phyloP scores from a whole-genome alignment of 2,797 vertebrate species.

The Spinus olivaceus region DNA sequence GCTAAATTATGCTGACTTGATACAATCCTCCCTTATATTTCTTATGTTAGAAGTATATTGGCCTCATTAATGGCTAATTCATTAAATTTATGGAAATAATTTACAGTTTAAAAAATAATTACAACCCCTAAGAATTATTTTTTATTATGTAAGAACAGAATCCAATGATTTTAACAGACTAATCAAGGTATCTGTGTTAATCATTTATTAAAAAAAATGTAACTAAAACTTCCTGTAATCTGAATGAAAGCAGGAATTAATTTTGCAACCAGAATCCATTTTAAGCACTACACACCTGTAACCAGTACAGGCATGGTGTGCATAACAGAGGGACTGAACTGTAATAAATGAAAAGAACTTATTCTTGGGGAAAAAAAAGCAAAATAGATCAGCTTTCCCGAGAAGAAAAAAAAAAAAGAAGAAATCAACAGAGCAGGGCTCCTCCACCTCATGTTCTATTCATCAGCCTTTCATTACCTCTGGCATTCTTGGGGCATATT shows the following conservation, averaged over 20 bases:
- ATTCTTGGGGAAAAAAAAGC: neutral
- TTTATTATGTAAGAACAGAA: neutral
- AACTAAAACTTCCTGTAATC: slow-evolving; percentile 7
- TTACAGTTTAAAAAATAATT: neutral
- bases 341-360: slow-evolving; percentile 7
- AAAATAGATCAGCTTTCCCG: neutral
- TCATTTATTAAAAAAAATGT: neutral
- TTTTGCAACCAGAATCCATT: slow-evolving; percentile 24
- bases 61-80: neutral
- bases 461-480: slow-evolving; percentile 43
- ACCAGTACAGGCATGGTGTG: neutral
- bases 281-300: neutral
- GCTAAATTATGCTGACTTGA: neutral
- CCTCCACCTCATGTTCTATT: slow-evolving; percentile 36
- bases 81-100: neutral
- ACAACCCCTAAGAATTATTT: neutral
- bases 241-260: slow-evolving; percentile 14
- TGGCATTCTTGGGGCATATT: slow-evolving; percentile 31
- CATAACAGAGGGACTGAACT: neutral
- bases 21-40: neutral
- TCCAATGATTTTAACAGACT: neutral
- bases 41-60: neutral
- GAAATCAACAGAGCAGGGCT: neutral
- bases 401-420: neutral
- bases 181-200: neutral